These are phyloP conservation scores for Temnothorax nylanderi DNA, from an alignment of 1,140 invertebrate genomes.

Conservation along the genomic window DNA sequence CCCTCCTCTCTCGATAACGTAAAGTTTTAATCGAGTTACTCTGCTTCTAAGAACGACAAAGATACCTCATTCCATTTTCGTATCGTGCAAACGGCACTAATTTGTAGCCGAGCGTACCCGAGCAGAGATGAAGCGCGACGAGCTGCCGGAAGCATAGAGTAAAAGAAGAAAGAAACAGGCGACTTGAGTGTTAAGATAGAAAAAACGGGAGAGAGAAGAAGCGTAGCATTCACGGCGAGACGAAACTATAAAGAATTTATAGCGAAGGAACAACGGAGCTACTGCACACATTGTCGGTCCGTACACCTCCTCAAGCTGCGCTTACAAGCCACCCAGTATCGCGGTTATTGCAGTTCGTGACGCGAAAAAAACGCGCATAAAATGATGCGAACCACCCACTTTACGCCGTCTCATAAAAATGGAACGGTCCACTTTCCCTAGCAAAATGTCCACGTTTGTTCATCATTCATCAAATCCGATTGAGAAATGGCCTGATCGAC, in stretches of 20 bases:
- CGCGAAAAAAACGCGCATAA: conserved; percentile 28
- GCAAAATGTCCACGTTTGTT: conserved; percentile 22
- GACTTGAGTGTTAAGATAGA: conserved; percentile 4
- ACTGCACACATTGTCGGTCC: conserved; percentile 20
- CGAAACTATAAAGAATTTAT: conserved; percentile 77
- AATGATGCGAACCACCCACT: background rate
- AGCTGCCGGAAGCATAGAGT: background rate
- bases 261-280: conserved; percentile 59
- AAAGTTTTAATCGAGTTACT: conserved; percentile 80
- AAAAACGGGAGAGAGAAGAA: conserved; percentile 1
- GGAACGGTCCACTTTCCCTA: conserved; percentile 19
- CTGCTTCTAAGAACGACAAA: conserved; percentile 63
- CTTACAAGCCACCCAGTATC: conserved; percentile 3
- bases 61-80: conserved; percentile 56
- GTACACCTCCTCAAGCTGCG: conserved; percentile 32
- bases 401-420: conserved; percentile 47
- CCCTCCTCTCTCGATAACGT: conserved; percentile 21
- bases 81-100: conserved; percentile 58
- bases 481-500: conserved; percentile 27
- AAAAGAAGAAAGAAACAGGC: background rate
- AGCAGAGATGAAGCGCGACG: conserved; percentile 26
- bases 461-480: conserved; percentile 53
- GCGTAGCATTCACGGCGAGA: conserved; percentile 48
- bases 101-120: conserved; percentile 42
- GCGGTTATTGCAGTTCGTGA: conserved; percentile 58